Evolutionary conservation across 1,140 invertebrate genomes (phyloP), one percentile per base, ranked within the genome.

Genomic region (Cryptotermes secundus): DNA sequence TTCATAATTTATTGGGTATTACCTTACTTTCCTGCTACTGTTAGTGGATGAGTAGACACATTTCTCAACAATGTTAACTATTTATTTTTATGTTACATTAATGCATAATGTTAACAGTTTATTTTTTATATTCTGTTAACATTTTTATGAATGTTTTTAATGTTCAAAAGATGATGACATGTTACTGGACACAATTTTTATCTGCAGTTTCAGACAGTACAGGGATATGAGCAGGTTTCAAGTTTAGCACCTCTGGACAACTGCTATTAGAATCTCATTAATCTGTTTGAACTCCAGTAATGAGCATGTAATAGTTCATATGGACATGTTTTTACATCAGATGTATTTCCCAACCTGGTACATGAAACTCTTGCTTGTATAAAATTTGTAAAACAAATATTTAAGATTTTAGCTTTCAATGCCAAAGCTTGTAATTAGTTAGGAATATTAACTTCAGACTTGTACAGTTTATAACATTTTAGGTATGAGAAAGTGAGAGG

Each of bases 381-480:
- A 72, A 72, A 72, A 31, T 31, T 31, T 72, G 14, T 31, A 72
- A 59, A 26, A 59, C 6, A 2, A 22, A 59, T 19, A 31, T 6
- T 31, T 72, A 31, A 72, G 59, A 31, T 72, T 72, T 72, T 72
- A 72, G 59, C 59, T 72, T 72, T 72, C 59, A 72, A 72, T 72
- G n/a, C 59, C 59, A 31, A 72, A 72, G n/a, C 59, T 72, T 72
- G 4, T 9, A 72, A 72, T n/a, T 72, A 72, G 59, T 31, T n/a
- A 31, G n/a, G n/a, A 31, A 31, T 72, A 72, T 72, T 72, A 72
- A 72, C 31, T 72, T 72, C 16, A 72, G 31, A 72, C 59, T 72
- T 72, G 59, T 72, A 72, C 59, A 72, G n/a, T 72, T 72, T 31
- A n/a, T 72, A 72, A 72, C 10, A 72, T 49, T 49, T 49, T 49